Base-by-base conservation (phyloP, 2,113 vertebrate species). In the Leptobrachium ailaonicum region DNA sequence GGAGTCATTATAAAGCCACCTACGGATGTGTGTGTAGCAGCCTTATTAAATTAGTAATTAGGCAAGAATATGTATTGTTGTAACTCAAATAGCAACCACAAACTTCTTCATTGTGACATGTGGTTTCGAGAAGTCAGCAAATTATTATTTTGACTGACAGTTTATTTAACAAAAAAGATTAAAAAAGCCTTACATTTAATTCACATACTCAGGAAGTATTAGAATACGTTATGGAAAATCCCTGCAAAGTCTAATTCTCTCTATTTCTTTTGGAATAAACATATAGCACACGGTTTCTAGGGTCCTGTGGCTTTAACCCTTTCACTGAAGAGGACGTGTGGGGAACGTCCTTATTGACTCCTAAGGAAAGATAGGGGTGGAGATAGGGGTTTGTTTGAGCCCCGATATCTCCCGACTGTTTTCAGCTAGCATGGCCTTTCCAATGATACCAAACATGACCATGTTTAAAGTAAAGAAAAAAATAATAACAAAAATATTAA, bases 141-240 rank as follows among this genome's bases (percentile, higher is more conserved):
- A 53, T 41, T 10, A 53, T 76, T 41, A 76, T 76, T 76, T 8
- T 76, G 74, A 76, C 41, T 67, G 74, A 67, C 45, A 50, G 74
- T 50, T 50, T 63, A 50, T 12, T 41, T n/a, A 53, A 66, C 8
- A 66, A 76, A 71, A 71, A 66, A 5, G 41, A 5, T 45, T 41
- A 50, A 2, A 50, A 50, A 50, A 4, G 8, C 47, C 20, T 32
- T 32, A 50, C 8, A 12, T 53, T 50, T 47, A 14, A 12, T 47
- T 75, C 4, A 63, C 73, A 75, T 75, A 41, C 62, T 69, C 13
- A 64, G 14, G 13, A 32, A 64, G 40, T 64, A 64, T 64, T 64
- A 68, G 11, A 68, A 43, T 68, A 43, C 14, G 3, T 41, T 73
- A 73, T 75, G 43, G 42, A 47, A 75, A 63, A 64, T 64, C 8